Base-by-base conservation (phyloP, 1,140 invertebrate genomes). In the Drosophila arawakana region DNA sequence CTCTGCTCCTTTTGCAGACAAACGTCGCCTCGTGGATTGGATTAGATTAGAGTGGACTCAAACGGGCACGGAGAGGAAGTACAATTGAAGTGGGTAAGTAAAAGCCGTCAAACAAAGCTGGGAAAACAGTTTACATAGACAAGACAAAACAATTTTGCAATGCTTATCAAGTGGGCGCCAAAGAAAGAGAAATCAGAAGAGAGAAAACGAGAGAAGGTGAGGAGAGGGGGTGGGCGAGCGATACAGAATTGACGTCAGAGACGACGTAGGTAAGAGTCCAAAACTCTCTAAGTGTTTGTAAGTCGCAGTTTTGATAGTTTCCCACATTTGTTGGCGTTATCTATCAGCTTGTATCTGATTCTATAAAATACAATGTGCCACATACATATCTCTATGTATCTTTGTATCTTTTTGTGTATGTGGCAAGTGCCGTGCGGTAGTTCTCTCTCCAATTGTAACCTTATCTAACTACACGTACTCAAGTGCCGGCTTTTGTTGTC, bases 1-100 rank as follows among this genome's bases (percentile, higher is more conserved):
- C 25, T 30, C 25, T 30, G 25, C 52, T 37, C 13, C 35, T 80
- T 68, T 80, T 83, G 25, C 77, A 80, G 83, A 62, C 66, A 69
- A 49, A 37, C 39, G 41, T 25, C 57, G 30, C 39, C 7, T 11
- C 3, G 39, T 5, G 61, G 30, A n/a, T 30, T 30, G 25, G 25
- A 30, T 30, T 30, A 6, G 25, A 30, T 30, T 30, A 30, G 25
- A 30, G 25, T 30, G 25, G 25, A 30, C 25, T 2, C 25, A 30
- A 30, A 30, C 25, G 25, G 25, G 55, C 47, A 37, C 62, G 6
- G 8, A 30, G 34, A 4, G 30, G 34, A 49, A 15, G 13, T 15
- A 18, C 43, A 11, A 49, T 25, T 63, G 47, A 58, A 75, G 50
- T 75, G 46, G 61, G 73, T 72, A 37, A 76, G 73, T 76, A 72